Base-by-base conservation (phyloP, 2,113 vertebrate species). In the Equus quagga region DNA sequence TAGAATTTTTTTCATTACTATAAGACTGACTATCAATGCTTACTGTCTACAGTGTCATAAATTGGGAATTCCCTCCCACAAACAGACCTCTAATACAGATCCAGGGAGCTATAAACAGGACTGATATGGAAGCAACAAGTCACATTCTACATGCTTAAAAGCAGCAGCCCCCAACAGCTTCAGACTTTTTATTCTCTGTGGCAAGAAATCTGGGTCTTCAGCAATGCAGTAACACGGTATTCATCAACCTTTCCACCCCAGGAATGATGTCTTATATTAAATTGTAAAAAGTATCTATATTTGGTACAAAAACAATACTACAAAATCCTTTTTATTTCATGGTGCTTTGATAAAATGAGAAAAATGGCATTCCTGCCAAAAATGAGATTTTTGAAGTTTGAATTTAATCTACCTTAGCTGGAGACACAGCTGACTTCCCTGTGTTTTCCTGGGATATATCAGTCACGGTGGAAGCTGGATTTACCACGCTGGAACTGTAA, bases 351-450 rank as follows among this genome's bases (percentile, higher is more conserved):
- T 69, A 65, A 97, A 98, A 54, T 24, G 2, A 64, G 2, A 92
- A 94, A 72, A 96, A 60, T 49, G 84, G 15, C 51, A 94, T 95
- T 94, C 64, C 36, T 19, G 11, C 17, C 49, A 28, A 84, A 60
- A 92, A 81, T 13, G 23, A 96, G 26, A 65, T 23, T 70, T 94
- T 82, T 36, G 18, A 94, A 41, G 5, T 18, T 15, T 96, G 64
- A 51, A 51, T 33, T 51, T 58, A 65, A 6, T 98, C 33, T 98
- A 99, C 99, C 99, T 98, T 99, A 81, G 64, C 72, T 90, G 98
- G 96, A 26, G 98, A 98, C 33, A 93, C 23, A 76, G 97, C 3
- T 85, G 97, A 23, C 78, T 98, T 99, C 78, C 12, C 60, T 93
- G 94, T 33, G 46, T 82, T 97, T 75, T 98, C 96, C 54, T 95